Evolutionary conservation across 2,888 invertebrate species (phyloP).

Genomic region (Apodemia zela): DNA sequence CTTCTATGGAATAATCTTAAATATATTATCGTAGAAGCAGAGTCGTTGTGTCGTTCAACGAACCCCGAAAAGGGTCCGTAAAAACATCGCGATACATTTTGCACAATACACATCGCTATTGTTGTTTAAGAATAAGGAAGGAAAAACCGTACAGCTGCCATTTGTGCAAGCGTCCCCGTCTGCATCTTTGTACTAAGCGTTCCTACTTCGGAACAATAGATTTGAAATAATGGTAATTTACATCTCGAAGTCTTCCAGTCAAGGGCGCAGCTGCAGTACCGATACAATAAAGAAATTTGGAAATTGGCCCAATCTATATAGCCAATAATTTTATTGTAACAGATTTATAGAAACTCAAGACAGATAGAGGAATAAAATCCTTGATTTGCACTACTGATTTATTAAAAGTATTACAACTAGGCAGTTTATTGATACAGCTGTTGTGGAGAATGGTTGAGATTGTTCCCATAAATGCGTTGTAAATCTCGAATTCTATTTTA

Average conservation of each 20-base stretch:
- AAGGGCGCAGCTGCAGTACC: constrained; percentile 70
- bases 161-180: constrained; percentile 76
- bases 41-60: neutral
- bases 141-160: constrained; percentile 74
- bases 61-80: constrained; percentile 40
- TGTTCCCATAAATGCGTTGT: neutral
- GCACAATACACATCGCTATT: constrained; percentile 67
- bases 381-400: no score
- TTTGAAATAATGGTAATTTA: constrained; percentile 75
- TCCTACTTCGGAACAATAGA: constrained; percentile 54
- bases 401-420: no score
- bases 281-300: constrained; percentile 50
- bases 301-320: constrained; percentile 23
- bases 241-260: constrained; percentile 69
- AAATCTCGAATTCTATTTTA: neutral
- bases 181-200: constrained; percentile 58
- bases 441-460: neutral
- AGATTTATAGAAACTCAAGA: no score
- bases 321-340: no score
- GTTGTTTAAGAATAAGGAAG: constrained; percentile 64
- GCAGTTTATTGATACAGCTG: neutral
- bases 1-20: constrained; percentile 3
- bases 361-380: no score
- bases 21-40: neutral
- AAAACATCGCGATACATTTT: constrained; percentile 68